A percentile compares a stretch with the other conserved stretches of the same genome.
phyloP scores from a whole-genome alignment of 1,140 invertebrate genomes.

The Trachymyrmex cornetzi region DNA sequence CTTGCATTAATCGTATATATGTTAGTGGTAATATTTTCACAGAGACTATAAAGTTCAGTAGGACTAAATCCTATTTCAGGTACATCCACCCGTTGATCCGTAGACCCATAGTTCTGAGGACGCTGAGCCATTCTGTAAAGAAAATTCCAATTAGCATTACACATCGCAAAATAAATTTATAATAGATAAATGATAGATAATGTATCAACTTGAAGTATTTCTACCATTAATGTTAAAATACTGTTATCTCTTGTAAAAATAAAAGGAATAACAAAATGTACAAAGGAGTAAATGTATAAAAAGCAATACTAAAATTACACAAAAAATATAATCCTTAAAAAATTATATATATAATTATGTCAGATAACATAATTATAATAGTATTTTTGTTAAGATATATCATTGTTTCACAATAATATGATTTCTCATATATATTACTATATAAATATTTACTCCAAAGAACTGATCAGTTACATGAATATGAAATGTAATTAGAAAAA shows the following conservation, averaged over 20 bases:
- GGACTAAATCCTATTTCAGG: slow-evolving; percentile 91
- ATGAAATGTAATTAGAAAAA: not conserved
- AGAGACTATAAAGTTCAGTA: slow-evolving; percentile 91
- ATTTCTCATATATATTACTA: not conserved
- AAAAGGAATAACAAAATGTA: not conserved
- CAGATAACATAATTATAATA: not conserved
- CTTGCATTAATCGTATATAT: slow-evolving; percentile 92
- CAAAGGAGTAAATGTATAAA: too few species aligned
- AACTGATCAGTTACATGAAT: not conserved
- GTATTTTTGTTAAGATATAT: slow-evolving; percentile 23
- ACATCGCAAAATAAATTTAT: too few species aligned
- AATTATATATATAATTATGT: not conserved
- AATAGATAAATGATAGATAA: too few species aligned
- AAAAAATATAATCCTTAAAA: not conserved
- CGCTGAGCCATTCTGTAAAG: slow-evolving; percentile 84
- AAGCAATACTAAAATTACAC: not conserved
- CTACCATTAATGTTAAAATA: not conserved
- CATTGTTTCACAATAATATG: not conserved
- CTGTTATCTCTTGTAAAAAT: not conserved
- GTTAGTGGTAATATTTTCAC: slow-evolving; percentile 92
- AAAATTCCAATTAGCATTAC: slow-evolving; percentile 6
- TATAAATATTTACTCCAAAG: not conserved
- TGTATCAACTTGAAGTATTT: too few species aligned
- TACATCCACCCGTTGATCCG: slow-evolving; percentile 86
- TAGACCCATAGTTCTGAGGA: slow-evolving; percentile 85